Conservation (phyloP, 2,797 vertebrate genomes). For the Adrianichthys oophorus region DNA sequence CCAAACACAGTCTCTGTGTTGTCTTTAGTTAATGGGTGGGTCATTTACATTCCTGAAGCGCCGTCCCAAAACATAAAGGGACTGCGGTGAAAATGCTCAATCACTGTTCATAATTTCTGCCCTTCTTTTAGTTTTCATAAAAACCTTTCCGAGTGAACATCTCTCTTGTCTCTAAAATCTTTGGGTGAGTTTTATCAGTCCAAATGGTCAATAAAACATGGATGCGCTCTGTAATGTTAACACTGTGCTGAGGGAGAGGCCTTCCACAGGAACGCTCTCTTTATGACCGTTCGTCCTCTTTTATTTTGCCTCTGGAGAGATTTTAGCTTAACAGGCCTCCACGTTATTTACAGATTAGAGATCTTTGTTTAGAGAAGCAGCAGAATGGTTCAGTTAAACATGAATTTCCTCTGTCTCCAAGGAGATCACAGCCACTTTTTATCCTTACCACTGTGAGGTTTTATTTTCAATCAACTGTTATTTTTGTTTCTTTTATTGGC, state of each 20-base stretch:
- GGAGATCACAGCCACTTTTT: background rate
- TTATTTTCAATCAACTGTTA: background rate
- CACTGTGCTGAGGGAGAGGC: too few species aligned
- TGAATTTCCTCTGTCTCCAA: slow-evolving; percentile 23
- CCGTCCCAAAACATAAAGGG: slow-evolving; percentile 32
- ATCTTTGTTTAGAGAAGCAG: slow-evolving; percentile 24
- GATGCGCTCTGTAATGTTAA: too few species aligned
- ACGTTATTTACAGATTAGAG: slow-evolving; percentile 27
- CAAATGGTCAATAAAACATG: too few species aligned
- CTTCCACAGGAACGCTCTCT: background rate
- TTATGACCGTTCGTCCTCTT: background rate
- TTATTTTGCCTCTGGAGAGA: slow-evolving; percentile 12
- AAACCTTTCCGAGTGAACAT: background rate
- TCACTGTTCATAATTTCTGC: slow-evolving; percentile 17
- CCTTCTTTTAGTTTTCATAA: slow-evolving; percentile 9
- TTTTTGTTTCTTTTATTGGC: too few species aligned
- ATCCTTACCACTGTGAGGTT: slow-evolving; percentile 1
- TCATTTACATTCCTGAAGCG: slow-evolving; percentile 54
- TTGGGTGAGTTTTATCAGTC: background rate
- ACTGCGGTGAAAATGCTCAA: slow-evolving; percentile 29
- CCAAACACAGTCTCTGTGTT: background rate
- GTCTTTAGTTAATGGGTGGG: slow-evolving; percentile 35
- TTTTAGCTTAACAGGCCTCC: slow-evolving; percentile 6
- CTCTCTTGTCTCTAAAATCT: too few species aligned
- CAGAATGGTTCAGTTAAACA: slow-evolving; percentile 26